A percentile compares a stretch with the other conserved stretches of the same genome.
phyloP scores from a whole-genome alignment of 2,113 vertebrate species.

The Chinchilla lanigera region DNA sequence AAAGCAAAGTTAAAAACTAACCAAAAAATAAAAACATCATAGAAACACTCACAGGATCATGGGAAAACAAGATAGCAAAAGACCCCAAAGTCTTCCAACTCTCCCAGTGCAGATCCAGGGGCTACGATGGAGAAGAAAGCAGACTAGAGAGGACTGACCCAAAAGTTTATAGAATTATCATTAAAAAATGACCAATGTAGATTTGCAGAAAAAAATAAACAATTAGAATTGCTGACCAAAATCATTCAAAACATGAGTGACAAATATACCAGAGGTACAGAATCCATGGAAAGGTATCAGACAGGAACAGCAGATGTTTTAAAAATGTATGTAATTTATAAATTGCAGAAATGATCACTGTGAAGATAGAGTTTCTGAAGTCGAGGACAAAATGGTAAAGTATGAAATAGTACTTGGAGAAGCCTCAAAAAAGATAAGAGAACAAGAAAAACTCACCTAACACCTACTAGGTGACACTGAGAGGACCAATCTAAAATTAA shows the following conservation, averaged over 20 bases:
- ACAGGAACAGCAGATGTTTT: neutral
- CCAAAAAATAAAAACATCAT: too few relatives aligned
- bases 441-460: neutral
- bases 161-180: neutral
- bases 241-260: neutral
- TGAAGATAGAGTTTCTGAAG: neutral
- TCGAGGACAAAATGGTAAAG: neutral
- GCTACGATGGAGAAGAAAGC: neutral
- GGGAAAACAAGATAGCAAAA: neutral
- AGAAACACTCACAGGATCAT: neutral
- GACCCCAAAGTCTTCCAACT: neutral
- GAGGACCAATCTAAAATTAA: neutral
- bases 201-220: neutral
- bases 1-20: neutral
- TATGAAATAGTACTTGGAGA: neutral
- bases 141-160: neutral
- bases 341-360: neutral
- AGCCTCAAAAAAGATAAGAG: neutral
- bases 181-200: neutral
- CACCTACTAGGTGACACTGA: neutral
- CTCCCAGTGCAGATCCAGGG: neutral
- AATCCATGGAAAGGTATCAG: neutral
- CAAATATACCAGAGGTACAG: neutral
- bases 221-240: neutral
- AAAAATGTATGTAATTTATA: neutral